Evolutionary conservation across 2,113 vertebrate species (phyloP).

Genomic region (Daphoenositta chrysoptera): DNA sequence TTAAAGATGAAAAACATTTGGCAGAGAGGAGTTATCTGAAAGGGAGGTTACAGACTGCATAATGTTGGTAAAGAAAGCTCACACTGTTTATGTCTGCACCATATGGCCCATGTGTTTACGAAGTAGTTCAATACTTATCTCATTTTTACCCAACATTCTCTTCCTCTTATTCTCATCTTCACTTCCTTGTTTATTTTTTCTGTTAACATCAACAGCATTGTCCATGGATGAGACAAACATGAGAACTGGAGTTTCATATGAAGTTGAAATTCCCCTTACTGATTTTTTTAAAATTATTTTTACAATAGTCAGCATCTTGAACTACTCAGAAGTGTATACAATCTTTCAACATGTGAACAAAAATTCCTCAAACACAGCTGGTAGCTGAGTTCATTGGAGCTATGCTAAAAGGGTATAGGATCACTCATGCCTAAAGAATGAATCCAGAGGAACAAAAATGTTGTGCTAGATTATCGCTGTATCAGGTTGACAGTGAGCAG

Average conservation of each 20-base stretch:
- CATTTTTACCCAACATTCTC: not conserved
- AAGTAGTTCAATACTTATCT: not conserved
- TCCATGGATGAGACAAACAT: not conserved
- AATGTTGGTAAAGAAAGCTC: conserved; percentile 34
- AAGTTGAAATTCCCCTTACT: not conserved
- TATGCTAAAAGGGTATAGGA: not conserved
- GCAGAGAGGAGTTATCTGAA: not conserved
- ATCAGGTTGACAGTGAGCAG: not conserved
- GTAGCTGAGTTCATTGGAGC: not conserved
- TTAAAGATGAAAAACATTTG: conserved; percentile 5
- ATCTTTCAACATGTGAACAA: not conserved
- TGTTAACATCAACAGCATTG: not conserved
- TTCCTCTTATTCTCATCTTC: conserved; percentile 29
- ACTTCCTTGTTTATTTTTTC: conserved; percentile 24
- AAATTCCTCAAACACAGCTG: not conserved
- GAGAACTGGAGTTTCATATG: not conserved
- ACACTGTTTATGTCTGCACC: conserved; percentile 7
- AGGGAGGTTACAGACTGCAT: not conserved
- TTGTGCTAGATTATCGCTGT: not conserved
- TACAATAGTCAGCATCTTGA: not conserved
- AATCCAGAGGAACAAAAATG: not conserved
- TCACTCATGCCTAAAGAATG: not conserved
- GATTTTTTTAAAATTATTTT: not conserved
- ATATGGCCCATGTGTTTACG: conserved; percentile 15
- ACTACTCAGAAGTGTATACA: not conserved